phyloP scores from a whole-genome alignment of 2,888 invertebrate genomes.

The Phyto melanocephala region DNA sequence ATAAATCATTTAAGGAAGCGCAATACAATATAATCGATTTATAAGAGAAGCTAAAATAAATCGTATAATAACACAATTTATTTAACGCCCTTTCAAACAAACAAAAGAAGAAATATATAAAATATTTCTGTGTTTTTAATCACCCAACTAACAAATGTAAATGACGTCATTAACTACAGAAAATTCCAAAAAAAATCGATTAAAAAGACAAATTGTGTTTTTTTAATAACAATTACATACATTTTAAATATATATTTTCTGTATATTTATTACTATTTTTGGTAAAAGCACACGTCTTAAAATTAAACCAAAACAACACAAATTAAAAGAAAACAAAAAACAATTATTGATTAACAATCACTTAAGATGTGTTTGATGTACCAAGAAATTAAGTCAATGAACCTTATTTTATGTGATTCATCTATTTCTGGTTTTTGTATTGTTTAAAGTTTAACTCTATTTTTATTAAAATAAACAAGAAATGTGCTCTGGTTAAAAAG shows the following conservation, averaged over 20 bases:
- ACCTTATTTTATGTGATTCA: constrained; percentile 33
- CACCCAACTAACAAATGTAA: not conserved
- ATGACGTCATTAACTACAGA: constrained; percentile 32
- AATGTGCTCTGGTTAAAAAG: not conserved
- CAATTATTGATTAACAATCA: not conserved
- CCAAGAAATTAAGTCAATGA: constrained; percentile 50
- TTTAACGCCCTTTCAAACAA: constrained; percentile 50
- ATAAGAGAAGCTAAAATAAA: constrained; percentile 13
- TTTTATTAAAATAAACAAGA: not conserved
- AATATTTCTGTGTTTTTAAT: not conserved
- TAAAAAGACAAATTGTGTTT: not conserved
- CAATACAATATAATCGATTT: constrained; percentile 43
- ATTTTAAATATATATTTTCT: no score
- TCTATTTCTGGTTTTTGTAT: not conserved
- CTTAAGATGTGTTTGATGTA: not conserved
- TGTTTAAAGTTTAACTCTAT: constrained; percentile 8
- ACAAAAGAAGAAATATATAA: not conserved
- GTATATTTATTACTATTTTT: no score
- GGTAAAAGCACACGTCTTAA: constrained; percentile 22
- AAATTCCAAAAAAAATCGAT: not conserved
- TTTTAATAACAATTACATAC: constrained; percentile 36
- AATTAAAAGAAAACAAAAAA: not conserved
- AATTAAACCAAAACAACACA: not conserved
- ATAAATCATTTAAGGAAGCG: constrained; percentile 51
- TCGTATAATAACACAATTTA: not conserved